Evolutionary conservation across 2,797 vertebrate genomes (phyloP), one percentile per base, ranked within the genome.

Genomic region (Hozukius guyotensis): DNA sequence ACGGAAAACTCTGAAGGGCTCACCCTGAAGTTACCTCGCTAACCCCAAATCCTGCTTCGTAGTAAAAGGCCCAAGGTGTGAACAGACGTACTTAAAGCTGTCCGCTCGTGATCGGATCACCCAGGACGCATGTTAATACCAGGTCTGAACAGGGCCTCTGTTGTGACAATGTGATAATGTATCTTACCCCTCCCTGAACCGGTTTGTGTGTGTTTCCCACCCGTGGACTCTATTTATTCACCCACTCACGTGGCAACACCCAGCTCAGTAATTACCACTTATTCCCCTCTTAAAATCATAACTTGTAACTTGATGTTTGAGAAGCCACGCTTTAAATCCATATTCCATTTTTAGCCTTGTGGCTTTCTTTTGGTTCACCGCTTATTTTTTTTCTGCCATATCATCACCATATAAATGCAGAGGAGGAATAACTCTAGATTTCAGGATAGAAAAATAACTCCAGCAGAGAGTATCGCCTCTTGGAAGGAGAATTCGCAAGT

Each of bases 271-370:
- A 93, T 92, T 89, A 80, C 86, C 72, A 76, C 82, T 77, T 84
- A 78, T 60, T 69, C 72, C 34, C 61, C 27, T 38, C 79, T 78
- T 69, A 86, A 92, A 88, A 88, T 88, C 87, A 81, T 79, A 88
- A 89, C 83, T 81, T 82, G 49, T 72, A 84, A 67, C 79, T 82
- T 18, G 0, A 75, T 76, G 83, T 85, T 67, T 16, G 78, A 72
- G 72, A 88, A 84, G 69, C 87, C 84, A 75, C 34, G 25, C 75
- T 80, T 57, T 55, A 77, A 72, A 80, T 87, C 75, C 79, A 62
- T 59, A 0, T 38, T 90, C 89, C 84, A 77, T 88, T 90, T 94
- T 92, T 92, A 92, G 84, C 69, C 29, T 1, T 78, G 90, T 67
- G 86, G 87, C 62, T 91, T 87, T 71, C 85, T 76, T 80, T 75